phyloP scores from a whole-genome alignment of 1,140 invertebrate species.

The Melipona quadrifasciata region DNA sequence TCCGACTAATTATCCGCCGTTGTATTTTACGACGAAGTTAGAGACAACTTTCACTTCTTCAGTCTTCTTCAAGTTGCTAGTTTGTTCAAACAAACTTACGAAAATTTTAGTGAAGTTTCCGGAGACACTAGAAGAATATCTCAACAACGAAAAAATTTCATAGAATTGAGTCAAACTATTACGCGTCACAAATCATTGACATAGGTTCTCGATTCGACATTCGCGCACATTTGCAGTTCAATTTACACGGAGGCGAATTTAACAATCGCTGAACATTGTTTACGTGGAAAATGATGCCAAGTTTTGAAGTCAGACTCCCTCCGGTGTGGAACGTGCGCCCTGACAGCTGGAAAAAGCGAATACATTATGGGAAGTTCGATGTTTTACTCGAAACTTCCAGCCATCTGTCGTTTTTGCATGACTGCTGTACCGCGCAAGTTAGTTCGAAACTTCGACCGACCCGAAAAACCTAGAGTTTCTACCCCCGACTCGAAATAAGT shows the following conservation, averaged over 20 bases:
- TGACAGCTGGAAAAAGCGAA: conserved; percentile 32
- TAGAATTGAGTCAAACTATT: too few species aligned
- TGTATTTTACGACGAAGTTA: too few species aligned
- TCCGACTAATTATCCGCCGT: too few species aligned
- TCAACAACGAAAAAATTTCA: background rate
- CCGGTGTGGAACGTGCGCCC: background rate
- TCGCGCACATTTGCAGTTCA: background rate
- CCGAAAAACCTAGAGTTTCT: conserved; percentile 21
- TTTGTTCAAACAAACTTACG: too few species aligned
- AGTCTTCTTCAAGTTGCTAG: too few species aligned
- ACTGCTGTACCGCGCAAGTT: conserved; percentile 34
- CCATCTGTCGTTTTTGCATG: conserved; percentile 53
- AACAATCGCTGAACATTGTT: background rate
- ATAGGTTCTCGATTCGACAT: too few species aligned
- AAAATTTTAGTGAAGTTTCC: too few species aligned
- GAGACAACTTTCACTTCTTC: too few species aligned
- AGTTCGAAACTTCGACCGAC: conserved; percentile 18
- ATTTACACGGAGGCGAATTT: background rate
- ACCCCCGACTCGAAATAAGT: conserved; percentile 17
- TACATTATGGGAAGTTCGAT: conserved; percentile 45
- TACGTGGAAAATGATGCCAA: background rate
- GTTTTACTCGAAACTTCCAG: conserved; percentile 27
- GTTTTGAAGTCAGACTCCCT: background rate
- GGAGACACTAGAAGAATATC: too few species aligned
- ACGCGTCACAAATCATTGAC: too few species aligned